Percentiles rank a stretch among this genome's conserved stretches.
phyloP scores from a whole-genome alignment of 2,797 vertebrate species.

The Bradypus variegatus region DNA sequence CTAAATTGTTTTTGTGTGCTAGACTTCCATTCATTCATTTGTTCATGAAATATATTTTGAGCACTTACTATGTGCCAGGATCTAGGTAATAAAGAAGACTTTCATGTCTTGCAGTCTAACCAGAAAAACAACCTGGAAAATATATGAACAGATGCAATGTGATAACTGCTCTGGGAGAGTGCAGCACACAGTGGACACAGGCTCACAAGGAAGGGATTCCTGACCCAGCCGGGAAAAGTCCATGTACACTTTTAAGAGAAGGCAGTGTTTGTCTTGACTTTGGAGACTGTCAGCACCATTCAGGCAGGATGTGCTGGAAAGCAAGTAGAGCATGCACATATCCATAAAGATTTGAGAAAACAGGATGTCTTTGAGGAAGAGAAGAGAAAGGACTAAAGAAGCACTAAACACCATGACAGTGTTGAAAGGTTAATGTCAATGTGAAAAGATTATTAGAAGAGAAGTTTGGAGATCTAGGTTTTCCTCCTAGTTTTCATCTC shows the following conservation, averaged over 20 bases:
- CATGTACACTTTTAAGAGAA: neutral
- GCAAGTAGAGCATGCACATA: neutral
- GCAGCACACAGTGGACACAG: neutral
- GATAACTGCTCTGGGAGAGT: neutral
- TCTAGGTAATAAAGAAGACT: neutral
- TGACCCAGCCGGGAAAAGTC: neutral
- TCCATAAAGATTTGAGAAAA: neutral
- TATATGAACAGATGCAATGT: neutral
- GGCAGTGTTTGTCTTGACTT: neutral
- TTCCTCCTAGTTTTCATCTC: neutral
- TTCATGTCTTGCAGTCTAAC: neutral
- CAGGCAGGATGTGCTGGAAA: neutral
- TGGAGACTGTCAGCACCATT: neutral
- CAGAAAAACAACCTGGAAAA: neutral
- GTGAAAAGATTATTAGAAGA: slow-evolving; percentile 8
- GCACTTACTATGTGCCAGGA: neutral
- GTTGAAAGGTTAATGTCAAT: neutral
- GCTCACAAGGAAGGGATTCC: neutral
- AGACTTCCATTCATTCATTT: neutral
- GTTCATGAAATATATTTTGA: neutral
- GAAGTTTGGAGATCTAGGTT: neutral
- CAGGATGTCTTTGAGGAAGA: neutral
- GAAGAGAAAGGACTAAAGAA: neutral
- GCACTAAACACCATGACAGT: neutral
- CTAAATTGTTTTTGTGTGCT: neutral